phyloP scores from a whole-genome alignment of 2,797 vertebrate genomes.

The Nasua narica region DNA sequence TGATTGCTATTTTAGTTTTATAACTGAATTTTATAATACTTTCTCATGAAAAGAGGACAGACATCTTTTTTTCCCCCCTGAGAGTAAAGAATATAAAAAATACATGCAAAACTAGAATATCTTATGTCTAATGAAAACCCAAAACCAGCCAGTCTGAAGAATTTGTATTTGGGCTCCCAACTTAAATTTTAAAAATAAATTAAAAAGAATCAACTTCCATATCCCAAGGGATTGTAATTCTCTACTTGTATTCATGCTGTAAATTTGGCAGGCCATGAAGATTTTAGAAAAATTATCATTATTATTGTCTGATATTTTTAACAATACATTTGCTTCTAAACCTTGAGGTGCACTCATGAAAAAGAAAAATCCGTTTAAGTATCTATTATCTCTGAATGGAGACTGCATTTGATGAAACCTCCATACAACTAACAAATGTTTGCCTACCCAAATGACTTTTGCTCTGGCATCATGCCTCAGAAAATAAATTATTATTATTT shows the following conservation, averaged over 20 bases:
- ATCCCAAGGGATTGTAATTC: constrained; percentile 46
- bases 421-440: constrained; percentile 43
- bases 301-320: constrained; percentile 48
- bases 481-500: constrained; percentile 74
- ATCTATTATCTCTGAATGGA: constrained; percentile 60
- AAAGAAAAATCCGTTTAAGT: constrained; percentile 62
- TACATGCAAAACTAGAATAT: constrained; percentile 36
- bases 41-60: background rate
- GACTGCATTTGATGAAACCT: constrained; percentile 54
- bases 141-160: background rate
- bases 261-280: constrained; percentile 47
- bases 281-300: constrained; percentile 49
- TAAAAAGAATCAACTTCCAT: constrained; percentile 36
- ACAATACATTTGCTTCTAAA: constrained; percentile 64
- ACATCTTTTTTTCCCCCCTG: background rate
- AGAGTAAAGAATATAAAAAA: constrained; percentile 41
- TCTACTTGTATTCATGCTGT: constrained; percentile 22
- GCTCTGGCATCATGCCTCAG: constrained; percentile 42
- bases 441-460: constrained; percentile 59
- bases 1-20: constrained; percentile 2
- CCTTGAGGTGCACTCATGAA: constrained; percentile 5
- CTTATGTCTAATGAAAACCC: constrained; percentile 18
- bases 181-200: constrained; percentile 46
- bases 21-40: background rate
- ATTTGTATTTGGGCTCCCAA: background rate